phyloP scores from a whole-genome alignment of 2,888 invertebrate species.

The Eristalis intricaria region DNA sequence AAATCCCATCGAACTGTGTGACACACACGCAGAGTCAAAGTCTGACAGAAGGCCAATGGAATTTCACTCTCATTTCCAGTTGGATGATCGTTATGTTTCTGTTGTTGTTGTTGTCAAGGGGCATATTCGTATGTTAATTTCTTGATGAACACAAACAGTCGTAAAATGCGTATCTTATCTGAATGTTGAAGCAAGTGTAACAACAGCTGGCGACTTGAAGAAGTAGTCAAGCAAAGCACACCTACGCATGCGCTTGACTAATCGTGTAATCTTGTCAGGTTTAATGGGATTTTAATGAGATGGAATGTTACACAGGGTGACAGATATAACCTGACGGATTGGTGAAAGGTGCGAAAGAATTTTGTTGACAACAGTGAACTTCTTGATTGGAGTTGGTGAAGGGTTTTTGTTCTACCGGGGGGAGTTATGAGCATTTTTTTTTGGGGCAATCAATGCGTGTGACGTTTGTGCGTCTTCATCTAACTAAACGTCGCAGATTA shows the following conservation, averaged over 20 bases:
- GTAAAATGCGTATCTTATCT: slow-evolving; percentile 20
- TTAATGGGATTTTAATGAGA: slow-evolving; percentile 1
- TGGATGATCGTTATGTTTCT: background rate
- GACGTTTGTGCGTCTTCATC: background rate
- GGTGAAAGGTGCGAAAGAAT: background rate
- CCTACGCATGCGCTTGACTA: background rate
- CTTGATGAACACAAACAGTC: background rate
- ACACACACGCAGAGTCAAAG: background rate
- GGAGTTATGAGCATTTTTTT: background rate
- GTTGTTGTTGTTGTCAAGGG: background rate
- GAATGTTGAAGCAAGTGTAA: slow-evolving; percentile 26
- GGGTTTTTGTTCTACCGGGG: background rate
- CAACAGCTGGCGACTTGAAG: background rate
- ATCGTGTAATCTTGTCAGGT: background rate
- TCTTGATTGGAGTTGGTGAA: background rate
- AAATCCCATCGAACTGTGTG: background rate
- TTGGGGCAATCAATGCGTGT: background rate
- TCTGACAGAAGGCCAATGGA: background rate
- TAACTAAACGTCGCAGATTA: too few relatives aligned
- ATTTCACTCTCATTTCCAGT: slow-evolving; percentile 8
- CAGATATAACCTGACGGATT: background rate
- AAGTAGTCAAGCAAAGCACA: background rate
- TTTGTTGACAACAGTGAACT: background rate
- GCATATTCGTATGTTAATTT: slow-evolving; percentile 1
- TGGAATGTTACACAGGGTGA: background rate